Conservation (phyloP, 1,140 invertebrate species). For the Parasteatoda tepidariorum region DNA sequence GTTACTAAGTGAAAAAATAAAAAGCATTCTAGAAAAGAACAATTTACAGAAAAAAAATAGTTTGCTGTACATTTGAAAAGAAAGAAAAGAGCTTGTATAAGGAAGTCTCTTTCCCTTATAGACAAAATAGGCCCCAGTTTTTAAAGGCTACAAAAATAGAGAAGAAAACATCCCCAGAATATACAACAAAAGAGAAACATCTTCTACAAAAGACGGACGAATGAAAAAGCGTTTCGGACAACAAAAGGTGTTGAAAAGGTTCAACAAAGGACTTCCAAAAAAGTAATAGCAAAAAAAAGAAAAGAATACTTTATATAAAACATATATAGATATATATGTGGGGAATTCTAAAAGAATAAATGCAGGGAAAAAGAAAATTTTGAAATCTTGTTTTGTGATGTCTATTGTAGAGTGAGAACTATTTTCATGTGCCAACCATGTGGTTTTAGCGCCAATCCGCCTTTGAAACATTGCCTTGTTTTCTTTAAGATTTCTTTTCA, state of each 20-base stretch:
- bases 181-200: background rate
- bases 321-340: background rate
- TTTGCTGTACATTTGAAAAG: too few relatives aligned
- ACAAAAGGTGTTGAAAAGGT: background rate
- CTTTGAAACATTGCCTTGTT: background rate
- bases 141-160: background rate
- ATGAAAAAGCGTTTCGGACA: background rate
- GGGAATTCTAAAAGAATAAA: background rate
- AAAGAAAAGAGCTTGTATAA: too few relatives aligned
- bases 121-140: too few relatives aligned
- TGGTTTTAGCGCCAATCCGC: too few relatives aligned
- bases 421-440: constrained; percentile 2
- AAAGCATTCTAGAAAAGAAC: too few relatives aligned
- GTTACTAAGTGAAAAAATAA: too few relatives aligned
- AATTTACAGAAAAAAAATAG: too few relatives aligned
- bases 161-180: background rate
- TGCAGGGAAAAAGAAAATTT: background rate
- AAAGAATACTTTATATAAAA: background rate
- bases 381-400: background rate
- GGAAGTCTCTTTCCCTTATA: too few relatives aligned
- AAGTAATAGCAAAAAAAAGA: background rate
- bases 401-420: background rate
- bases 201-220: background rate
- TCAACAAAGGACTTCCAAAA: background rate
- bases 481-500: constrained; percentile 9